These are phyloP conservation scores for Anguilla obscura DNA, from an alignment of 2,797 vertebrate genomes.

Conservation along the genomic window DNA sequence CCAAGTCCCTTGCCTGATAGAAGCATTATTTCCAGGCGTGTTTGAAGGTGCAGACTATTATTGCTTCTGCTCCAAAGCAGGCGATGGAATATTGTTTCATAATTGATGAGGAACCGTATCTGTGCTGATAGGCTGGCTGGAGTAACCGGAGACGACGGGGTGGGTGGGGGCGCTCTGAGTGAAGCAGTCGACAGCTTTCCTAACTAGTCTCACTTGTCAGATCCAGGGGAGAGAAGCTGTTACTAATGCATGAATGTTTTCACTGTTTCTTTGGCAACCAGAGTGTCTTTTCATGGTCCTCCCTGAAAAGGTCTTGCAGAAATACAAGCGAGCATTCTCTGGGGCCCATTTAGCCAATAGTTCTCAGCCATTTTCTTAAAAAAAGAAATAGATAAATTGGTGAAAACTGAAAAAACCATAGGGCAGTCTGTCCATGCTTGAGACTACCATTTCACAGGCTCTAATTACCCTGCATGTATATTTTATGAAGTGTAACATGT, in stretches of 20 bases:
- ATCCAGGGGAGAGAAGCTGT: slow-evolving; percentile 48
- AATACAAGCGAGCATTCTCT: background rate
- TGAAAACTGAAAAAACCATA: background rate
- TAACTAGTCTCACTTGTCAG: slow-evolving; percentile 51
- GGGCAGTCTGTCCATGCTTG: background rate
- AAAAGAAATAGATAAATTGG: background rate
- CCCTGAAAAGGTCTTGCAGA: background rate
- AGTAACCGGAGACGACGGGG: slow-evolving; percentile 83
- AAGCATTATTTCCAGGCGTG: slow-evolving; percentile 43
- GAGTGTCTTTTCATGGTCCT: background rate
- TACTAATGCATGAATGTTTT: slow-evolving; percentile 58
- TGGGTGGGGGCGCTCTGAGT: slow-evolving; percentile 61
- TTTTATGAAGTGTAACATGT: slow-evolving; percentile 70
- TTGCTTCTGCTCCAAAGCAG: slow-evolving; percentile 61
- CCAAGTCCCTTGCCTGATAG: background rate
- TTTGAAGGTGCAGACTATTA: slow-evolving; percentile 49
- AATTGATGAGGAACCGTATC: slow-evolving; percentile 87
- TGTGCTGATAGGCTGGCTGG: slow-evolving; percentile 75
- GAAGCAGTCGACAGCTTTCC: slow-evolving; percentile 66
- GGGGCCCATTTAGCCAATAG: background rate
- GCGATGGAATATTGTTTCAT: slow-evolving; percentile 90
- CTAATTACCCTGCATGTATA: slow-evolving; percentile 77
- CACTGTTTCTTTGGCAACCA: slow-evolving; percentile 27
- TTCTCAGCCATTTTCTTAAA: background rate
- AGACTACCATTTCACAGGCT: slow-evolving; percentile 60